Conservation (phyloP, 2,888 invertebrate species). For the Lasioglossum leucozonium region DNA sequence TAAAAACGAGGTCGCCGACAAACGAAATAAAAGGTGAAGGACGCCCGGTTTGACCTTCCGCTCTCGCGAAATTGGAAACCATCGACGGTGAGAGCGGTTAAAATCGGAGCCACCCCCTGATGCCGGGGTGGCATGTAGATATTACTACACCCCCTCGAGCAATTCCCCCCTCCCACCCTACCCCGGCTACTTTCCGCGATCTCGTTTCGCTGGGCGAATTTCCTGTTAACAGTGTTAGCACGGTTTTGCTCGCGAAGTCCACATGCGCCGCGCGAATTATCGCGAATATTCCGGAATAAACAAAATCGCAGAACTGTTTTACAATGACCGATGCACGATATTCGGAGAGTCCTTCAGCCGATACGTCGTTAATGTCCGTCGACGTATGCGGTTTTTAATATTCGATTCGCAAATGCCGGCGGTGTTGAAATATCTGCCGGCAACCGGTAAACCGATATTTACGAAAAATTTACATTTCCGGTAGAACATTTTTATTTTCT, state of each 20-base stretch:
- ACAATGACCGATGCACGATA: neutral
- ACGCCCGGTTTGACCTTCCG: conserved; percentile 12
- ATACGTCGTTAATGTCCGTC: neutral
- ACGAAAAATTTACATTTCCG: accelerated
- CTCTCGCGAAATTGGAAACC: neutral
- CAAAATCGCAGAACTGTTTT: neutral
- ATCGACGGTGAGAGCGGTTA: neutral
- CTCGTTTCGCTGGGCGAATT: conserved; percentile 1
- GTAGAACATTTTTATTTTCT: no score
- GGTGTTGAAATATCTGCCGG: neutral
- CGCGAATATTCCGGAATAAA: neutral
- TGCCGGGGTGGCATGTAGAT: neutral
- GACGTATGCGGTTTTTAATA: neutral
- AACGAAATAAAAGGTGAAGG: neutral
- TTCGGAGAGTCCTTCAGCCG: neutral
- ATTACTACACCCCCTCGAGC: neutral
- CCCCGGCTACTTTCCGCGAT: conserved; percentile 5
- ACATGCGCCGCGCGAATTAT: neutral
- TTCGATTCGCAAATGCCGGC: neutral
- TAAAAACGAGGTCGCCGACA: neutral
- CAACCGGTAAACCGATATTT: neutral
- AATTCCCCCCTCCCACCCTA: no score
- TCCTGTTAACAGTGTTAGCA: conserved; percentile 6
- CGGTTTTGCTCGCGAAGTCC: neutral
- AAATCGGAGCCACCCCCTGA: neutral